These are phyloP conservation scores for Archips xylosteana DNA, from an alignment of 2,888 invertebrate species.

Conservation along the genomic window DNA sequence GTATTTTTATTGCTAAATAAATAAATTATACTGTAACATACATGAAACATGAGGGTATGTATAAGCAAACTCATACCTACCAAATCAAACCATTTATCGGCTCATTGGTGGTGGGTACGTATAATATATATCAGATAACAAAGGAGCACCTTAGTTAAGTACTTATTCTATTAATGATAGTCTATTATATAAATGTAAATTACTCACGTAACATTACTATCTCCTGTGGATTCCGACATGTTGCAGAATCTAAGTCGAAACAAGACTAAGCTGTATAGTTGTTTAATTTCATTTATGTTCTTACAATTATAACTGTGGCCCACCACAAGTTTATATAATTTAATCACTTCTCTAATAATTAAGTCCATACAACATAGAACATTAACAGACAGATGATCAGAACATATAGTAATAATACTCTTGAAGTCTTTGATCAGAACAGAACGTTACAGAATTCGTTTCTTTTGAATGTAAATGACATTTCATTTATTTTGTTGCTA, in stretches of 20 bases:
- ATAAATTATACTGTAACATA: no score
- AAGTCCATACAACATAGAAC: background rate
- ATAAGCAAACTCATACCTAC: background rate
- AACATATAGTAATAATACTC: background rate
- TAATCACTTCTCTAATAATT: background rate
- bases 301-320: background rate
- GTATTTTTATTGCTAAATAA: no score
- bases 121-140: no score
- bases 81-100: background rate
- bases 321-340: background rate
- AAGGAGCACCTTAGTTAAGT: background rate
- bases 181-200: background rate
- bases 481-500: background rate
- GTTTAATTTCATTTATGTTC: background rate
- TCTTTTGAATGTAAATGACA: background rate
- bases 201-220: constrained; percentile 44
- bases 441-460: background rate
- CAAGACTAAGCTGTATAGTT: background rate
- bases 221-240: constrained; percentile 46
- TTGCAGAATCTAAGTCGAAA: background rate
- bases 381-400: background rate
- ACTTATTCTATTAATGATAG: background rate
- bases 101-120: no score
- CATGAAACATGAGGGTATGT: no score
- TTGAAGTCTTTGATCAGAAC: no score